These are phyloP conservation scores for Eupithecia exiguata DNA, from an alignment of 2,888 invertebrate species.

Conservation along the genomic window DNA sequence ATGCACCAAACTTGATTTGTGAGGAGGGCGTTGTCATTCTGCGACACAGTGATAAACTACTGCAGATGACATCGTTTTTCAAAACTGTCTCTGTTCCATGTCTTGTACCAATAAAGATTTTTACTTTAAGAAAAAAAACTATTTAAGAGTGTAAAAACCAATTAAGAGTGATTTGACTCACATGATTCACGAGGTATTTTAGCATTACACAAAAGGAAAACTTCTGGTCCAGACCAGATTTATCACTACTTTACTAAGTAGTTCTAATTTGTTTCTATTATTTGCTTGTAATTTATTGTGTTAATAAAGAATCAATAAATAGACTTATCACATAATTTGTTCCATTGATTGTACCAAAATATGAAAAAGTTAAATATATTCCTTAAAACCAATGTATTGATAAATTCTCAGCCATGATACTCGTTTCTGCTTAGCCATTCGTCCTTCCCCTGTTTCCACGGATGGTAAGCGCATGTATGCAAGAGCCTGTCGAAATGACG, in stretches of 20 bases:
- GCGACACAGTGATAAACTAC: too few species aligned
- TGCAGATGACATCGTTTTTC: too few species aligned
- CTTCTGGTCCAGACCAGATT: not conserved
- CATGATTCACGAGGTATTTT: not conserved
- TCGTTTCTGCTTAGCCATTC: constrained; percentile 13
- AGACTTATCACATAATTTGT: not conserved
- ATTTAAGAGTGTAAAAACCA: not conserved
- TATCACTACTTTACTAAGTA: too few species aligned
- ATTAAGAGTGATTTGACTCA: too few species aligned
- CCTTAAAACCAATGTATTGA: not conserved
- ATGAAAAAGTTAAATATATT: not conserved
- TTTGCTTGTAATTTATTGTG: too few species aligned
- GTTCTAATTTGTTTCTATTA: too few species aligned
- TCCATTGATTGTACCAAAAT: not conserved
- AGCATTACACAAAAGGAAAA: not conserved
- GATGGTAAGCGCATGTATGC: constrained; percentile 25
- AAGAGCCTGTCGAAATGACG: constrained; percentile 26
- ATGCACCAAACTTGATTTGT: too few species aligned
- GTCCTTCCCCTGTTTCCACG: constrained; percentile 13
- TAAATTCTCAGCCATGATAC: not conserved
- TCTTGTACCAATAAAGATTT: too few species aligned
- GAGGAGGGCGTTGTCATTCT: too few species aligned
- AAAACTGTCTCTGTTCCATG: too few species aligned
- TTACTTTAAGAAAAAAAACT: too few species aligned
- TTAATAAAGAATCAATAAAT: too few species aligned